These are phyloP conservation scores for Tenodera sinensis DNA, from an alignment of 2,888 invertebrate genomes.

Conservation along the genomic window DNA sequence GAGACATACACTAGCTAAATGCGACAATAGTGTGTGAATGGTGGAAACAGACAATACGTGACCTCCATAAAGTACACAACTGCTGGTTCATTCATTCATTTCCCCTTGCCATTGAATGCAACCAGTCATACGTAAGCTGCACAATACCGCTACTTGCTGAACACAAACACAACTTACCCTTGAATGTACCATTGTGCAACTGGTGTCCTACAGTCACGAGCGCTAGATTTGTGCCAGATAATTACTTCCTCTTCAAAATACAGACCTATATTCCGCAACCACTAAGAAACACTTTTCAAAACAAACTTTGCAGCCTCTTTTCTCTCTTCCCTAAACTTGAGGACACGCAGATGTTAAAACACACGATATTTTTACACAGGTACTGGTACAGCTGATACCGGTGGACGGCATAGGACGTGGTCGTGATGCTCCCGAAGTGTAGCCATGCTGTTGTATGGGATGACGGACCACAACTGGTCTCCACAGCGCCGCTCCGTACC, in stretches of 20 bases:
- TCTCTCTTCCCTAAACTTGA: background rate
- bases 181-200: background rate
- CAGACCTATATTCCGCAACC: background rate
- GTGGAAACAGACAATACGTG: too few species aligned
- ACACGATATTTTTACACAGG: background rate
- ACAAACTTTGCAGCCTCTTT: background rate
- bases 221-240: background rate
- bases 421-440: background rate
- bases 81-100: background rate
- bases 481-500: background rate
- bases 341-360: background rate
- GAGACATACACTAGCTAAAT: too few species aligned
- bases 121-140: background rate
- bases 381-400: background rate
- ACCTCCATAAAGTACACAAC: background rate
- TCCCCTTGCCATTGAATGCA: background rate
- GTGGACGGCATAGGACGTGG: background rate
- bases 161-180: background rate
- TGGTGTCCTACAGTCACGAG: background rate
- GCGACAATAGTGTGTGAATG: too few species aligned
- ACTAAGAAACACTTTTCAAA: background rate
- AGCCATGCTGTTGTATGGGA: background rate
- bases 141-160: background rate
- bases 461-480: background rate
- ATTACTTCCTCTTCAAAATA: background rate